Base-by-base conservation (phyloP, 1,140 invertebrate genomes). In the Philopotamus ludificatus region DNA sequence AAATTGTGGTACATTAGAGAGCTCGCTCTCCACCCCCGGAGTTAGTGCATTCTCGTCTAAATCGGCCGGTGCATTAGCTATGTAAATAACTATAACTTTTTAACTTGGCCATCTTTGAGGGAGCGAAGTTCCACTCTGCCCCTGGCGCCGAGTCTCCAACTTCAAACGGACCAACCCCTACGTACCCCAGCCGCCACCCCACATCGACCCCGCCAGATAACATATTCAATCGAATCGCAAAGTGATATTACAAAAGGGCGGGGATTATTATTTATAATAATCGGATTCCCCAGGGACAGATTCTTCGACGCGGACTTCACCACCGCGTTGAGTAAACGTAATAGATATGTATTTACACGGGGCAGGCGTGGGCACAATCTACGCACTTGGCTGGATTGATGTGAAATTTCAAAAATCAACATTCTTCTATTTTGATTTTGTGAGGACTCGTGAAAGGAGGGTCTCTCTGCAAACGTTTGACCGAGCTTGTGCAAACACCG, bases 81-180 rank as follows among this genome's bases (percentile, higher is more conserved):
- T 68, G 66, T 57, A 68, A 68, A 68, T 68, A 68, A 61, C 44
- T 53, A 61, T 68, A 68, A 68, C 66, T 68, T 68, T 67, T 68
- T 68, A 68, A 68, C 62, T 64, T 65, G 66, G 39, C 60, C 66
- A 68, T 65, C 66, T 68, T 68, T 65, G 62, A 65, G 26, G 55
- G 10, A 8, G 28, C 4, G 59, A 34, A 23, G 49, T 16, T 53
- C 16, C 16, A 28, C 44, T 21, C 23, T 9, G 47, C 47, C 26
- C 23, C 16, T 21, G 45, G 54, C 7, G 1, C n/a, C 12, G 42
- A 26, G 18, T 47, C n/a, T n/a, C 42, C 2, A 51, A 50, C 59
- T 62, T 62, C 59, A 62, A 62, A 62, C 45, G 45, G 25, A 10
- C 26, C 50, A 7, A 23, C 45, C 59, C 41, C 47, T 49, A 20